A percentile compares a stretch with the other conserved stretches of the same genome.
phyloP scores from a whole-genome alignment of 2,888 invertebrate species.

The Drosophila merina region DNA sequence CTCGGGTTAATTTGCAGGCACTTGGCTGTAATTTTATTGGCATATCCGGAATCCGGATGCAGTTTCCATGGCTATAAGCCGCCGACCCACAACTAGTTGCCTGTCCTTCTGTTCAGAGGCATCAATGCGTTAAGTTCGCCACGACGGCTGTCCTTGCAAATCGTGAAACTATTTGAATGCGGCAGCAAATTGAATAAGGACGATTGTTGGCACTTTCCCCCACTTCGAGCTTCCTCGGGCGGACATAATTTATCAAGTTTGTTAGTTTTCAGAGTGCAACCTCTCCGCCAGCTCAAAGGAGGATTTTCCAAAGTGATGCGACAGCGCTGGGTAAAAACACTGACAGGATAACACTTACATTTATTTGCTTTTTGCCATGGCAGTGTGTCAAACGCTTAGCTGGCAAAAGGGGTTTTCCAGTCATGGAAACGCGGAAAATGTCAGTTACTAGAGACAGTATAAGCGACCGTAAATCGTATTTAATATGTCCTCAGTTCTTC shows the following conservation, averaged over 20 bases:
- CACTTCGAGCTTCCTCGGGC: slow-evolving; percentile 17
- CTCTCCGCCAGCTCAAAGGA: not conserved
- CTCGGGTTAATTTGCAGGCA: slow-evolving; percentile 58
- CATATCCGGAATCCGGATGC: slow-evolving; percentile 43
- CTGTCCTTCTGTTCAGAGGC: slow-evolving; percentile 47
- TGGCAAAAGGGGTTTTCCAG: slow-evolving; percentile 15
- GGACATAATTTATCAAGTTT: slow-evolving; percentile 46
- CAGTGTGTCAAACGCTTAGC: slow-evolving; percentile 19
- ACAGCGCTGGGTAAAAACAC: slow-evolving; percentile 10
- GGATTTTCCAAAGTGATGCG: slow-evolving; percentile 40
- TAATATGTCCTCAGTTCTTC: not conserved
- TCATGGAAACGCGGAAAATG: slow-evolving; percentile 11
- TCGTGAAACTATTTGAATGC: slow-evolving; percentile 33
- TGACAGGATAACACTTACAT: slow-evolving; percentile 38
- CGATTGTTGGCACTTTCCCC: slow-evolving; percentile 50
- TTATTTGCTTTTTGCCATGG: slow-evolving; percentile 23
- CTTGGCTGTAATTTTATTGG: slow-evolving; percentile 55
- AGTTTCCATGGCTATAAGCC: slow-evolving; percentile 7
- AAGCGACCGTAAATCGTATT: too few relatives aligned
- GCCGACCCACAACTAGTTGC: slow-evolving; percentile 8
- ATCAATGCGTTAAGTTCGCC: slow-evolving; percentile 63
- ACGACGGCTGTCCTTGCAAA: slow-evolving; percentile 28
- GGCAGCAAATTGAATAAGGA: slow-evolving; percentile 59
- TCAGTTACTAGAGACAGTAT: not conserved
- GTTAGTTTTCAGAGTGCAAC: slow-evolving; percentile 33